Percentiles rank a stretch among this genome's conserved stretches.
These are phyloP conservation scores for Austrolebias charrua DNA, from an alignment of 2,797 vertebrate genomes.

Conservation along the genomic window DNA sequence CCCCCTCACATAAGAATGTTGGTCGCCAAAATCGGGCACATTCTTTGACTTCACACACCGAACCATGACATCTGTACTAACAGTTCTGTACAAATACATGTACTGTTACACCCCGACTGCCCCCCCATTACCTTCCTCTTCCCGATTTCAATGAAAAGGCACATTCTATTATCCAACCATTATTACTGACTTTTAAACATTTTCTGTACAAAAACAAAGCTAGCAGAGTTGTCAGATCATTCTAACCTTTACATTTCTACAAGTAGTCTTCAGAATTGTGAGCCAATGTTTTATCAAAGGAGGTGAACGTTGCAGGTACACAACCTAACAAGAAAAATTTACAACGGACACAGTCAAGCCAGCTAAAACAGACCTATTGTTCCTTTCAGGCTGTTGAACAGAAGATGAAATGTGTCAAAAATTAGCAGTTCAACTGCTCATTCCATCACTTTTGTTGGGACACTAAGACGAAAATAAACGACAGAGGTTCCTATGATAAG, in stretches of 20 bases:
- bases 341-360: slow-evolving; percentile 60
- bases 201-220: slow-evolving; percentile 35
- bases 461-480: slow-evolving; percentile 65
- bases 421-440: slow-evolving; percentile 69
- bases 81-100: too few species aligned
- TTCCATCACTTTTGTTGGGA: slow-evolving; percentile 55
- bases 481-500: slow-evolving; percentile 60
- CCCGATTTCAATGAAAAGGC: slow-evolving; percentile 62
- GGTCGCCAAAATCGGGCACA: too few species aligned
- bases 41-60: too few species aligned
- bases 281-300: slow-evolving; percentile 43
- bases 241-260: slow-evolving; percentile 37
- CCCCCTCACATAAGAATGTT: too few species aligned
- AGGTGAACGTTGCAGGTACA: slow-evolving; percentile 48
- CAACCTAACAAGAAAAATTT: slow-evolving; percentile 42
- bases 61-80: too few species aligned
- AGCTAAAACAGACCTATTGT: slow-evolving; percentile 50
- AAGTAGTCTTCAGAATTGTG: slow-evolving; percentile 27
- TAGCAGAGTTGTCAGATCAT: slow-evolving; percentile 24
- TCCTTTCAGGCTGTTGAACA: slow-evolving; percentile 51
- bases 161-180: slow-evolving; percentile 51
- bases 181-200: slow-evolving; percentile 8
- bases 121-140: slow-evolving; percentile 4
- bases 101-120: too few species aligned
- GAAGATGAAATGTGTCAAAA: slow-evolving; percentile 66